These are phyloP conservation scores for Acromyrmex heyeri DNA, from an alignment of 1,140 invertebrate species.

Conservation along the genomic window DNA sequence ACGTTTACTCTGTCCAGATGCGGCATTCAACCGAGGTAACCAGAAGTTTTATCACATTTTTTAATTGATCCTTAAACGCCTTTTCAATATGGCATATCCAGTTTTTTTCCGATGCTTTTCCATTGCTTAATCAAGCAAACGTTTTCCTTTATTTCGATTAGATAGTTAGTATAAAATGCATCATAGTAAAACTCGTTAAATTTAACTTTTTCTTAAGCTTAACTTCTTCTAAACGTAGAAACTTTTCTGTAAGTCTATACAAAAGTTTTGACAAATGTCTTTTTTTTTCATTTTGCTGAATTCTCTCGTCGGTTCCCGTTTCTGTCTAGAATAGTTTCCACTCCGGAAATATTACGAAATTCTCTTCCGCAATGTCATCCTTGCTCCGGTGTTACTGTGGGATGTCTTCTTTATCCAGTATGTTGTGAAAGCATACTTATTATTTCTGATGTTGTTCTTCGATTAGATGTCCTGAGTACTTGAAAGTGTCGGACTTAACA, in stretches of 20 bases:
- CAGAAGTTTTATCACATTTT: neutral
- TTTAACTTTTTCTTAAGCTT: too few species aligned
- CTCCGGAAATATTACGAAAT: slow-evolving; percentile 85
- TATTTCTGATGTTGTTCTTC: slow-evolving; percentile 80
- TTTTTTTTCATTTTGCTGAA: slow-evolving; percentile 65
- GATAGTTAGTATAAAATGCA: too few species aligned
- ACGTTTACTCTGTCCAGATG: slow-evolving; percentile 90
- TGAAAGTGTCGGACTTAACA: slow-evolving; percentile 90
- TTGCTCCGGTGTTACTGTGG: slow-evolving; percentile 6
- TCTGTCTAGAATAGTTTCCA: slow-evolving; percentile 80
- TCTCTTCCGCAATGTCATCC: slow-evolving; percentile 73
- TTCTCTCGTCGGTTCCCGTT: slow-evolving; percentile 32
- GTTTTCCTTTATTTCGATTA: too few species aligned
- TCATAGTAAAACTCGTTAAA: too few species aligned
- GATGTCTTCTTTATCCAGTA: slow-evolving; percentile 68
- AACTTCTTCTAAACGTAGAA: too few species aligned
- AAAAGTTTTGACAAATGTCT: slow-evolving; percentile 45
- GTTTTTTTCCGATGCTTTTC: too few species aligned
- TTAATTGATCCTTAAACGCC: neutral
- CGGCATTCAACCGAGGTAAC: slow-evolving; percentile 84
- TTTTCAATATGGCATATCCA: too few species aligned
- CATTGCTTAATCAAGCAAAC: too few species aligned
- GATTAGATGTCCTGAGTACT: slow-evolving; percentile 88
- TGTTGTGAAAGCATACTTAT: slow-evolving; percentile 68
- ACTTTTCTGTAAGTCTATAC: too few species aligned